Evolutionary conservation across 2,888 invertebrate species (phyloP), one percentile per base, ranked within the genome.

Genomic region (Helicoverpa assulta): DNA sequence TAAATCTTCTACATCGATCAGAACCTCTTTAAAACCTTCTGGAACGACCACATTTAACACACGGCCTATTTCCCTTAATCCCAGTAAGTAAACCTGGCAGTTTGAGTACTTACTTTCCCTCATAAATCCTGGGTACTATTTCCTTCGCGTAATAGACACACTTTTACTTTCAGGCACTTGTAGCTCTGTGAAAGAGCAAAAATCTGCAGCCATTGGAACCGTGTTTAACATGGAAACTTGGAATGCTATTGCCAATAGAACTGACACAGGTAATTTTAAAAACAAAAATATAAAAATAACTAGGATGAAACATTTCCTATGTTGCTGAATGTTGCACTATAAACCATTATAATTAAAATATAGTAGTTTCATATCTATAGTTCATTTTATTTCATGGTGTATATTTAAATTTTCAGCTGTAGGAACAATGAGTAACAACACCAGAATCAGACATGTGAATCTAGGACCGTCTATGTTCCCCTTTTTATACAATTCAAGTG

Each of bases 131-230:
- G 40, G 58, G 51, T 78, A 78, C 78, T 76, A 81, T 87, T 87
- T 87, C 82, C 79, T 84, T 82, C 75, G 64, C 69, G 74, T 68
- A 73, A 65, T 62, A 74, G 78, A 90, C 85, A 83, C 65, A 80
- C 59, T 88, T 90, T 88, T 85, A 73, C 79, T 90, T 90, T 86
- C 83, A 93, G 93, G 90, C 62, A 92, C 91, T 70, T 86, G 84
- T 70, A 85, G 88, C 55, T 78, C 72, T 29, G 18, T 80, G 21
- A 86, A 70, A 58, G 88, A 88, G 56, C 88, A 85, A 40, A 91
- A 86, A 78, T 91, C 91, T n/a, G 85, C 88, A 2, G 89, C 87
- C 7, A 86, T 90, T 7, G 75, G 80, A 18, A 84, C 90, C 14
- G 81, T 87, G 0, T 55, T 85, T 21, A 85, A 88, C 55, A 73